Evolutionary conservation across 2,113 vertebrate genomes (phyloP), one percentile per base, ranked within the genome.

Genomic region (Urocolius indicus): DNA sequence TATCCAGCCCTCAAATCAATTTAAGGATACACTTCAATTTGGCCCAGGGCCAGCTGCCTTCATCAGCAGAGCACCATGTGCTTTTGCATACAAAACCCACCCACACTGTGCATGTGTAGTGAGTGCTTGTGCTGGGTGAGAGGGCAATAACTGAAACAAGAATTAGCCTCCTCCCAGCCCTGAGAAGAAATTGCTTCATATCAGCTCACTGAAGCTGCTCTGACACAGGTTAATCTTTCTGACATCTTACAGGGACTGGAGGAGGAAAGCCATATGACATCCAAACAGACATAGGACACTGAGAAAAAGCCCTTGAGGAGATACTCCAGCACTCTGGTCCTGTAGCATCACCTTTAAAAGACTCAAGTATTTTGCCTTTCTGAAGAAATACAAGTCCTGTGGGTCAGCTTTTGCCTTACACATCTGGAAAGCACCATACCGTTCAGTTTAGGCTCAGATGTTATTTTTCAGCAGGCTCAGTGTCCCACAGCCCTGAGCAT

Each of bases 401-500:
- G 48, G 36, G 36, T 38, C 43, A 68, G 43, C 9, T 58, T 79
- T 73, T 69, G 59, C 21, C 32, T 58, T 78, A 30, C 22, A 45
- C 29, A 27, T 24, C 17, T 59, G 32, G 51, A 43, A 85, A 71
- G 9, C 19, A 32, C 30, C 4, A 0, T 45, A 7, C 20, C 48
- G 11, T n/a, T 34, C 78, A 24, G 17, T 9, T 41, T 32, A 52
- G 34, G 38, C n/a, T 63, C 13, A 41, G 48, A 14, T 0, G 7
- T 41, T 58, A 5, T 68, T 51, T 74, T 38, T 65, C 7, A 0
- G 34, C 52, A 36, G 58, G 8, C 7, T 29, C 10, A 3, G 49
- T 17, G 38, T 32, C 36, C 57, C 0, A 0, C 63, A 43, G 75
- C 22, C 63, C n/a, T 0, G 0, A 2, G 34, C n/a, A 22, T 34